Percentiles rank a stretch among this genome's conserved stretches.
Conservation (phyloP, 2,113 vertebrate genomes). For the Centropus unirufus region DNA sequence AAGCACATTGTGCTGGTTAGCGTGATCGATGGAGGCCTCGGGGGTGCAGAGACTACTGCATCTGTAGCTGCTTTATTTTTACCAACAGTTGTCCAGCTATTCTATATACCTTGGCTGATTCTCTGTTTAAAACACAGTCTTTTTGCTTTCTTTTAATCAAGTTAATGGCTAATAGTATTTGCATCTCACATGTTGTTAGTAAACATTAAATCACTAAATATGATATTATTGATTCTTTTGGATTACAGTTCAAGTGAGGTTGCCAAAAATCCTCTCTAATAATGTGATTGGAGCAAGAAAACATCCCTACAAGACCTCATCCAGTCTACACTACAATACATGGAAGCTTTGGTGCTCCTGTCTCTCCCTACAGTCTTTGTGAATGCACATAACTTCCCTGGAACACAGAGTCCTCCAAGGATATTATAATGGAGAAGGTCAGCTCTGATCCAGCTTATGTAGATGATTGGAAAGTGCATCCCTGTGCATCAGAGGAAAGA, state of each 20-base stretch:
- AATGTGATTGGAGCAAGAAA: neutral
- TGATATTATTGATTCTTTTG: neutral
- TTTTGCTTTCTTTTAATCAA: neutral
- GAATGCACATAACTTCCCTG: neutral
- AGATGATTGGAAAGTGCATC: neutral
- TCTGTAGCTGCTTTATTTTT: neutral
- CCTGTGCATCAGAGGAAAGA: neutral
- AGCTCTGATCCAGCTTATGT: neutral
- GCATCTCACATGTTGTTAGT: neutral
- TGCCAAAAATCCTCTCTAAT: neutral
- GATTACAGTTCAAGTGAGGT: neutral
- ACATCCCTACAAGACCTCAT: neutral
- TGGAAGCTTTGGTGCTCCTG: neutral
- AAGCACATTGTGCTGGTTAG: rapidly evolving
- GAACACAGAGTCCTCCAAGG: neutral
- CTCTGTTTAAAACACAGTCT: neutral
- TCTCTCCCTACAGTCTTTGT: neutral
- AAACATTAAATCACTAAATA: rapidly evolving
- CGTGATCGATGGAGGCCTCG: rapidly evolving
- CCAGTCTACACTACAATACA: neutral
- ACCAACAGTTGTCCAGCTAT: neutral
- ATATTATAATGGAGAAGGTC: neutral
- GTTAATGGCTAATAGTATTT: neutral
- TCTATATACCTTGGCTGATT: neutral
- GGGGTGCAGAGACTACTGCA: neutral